These are phyloP conservation scores for Carposina sasakii DNA, from an alignment of 1,140 invertebrate species.

Conservation along the genomic window DNA sequence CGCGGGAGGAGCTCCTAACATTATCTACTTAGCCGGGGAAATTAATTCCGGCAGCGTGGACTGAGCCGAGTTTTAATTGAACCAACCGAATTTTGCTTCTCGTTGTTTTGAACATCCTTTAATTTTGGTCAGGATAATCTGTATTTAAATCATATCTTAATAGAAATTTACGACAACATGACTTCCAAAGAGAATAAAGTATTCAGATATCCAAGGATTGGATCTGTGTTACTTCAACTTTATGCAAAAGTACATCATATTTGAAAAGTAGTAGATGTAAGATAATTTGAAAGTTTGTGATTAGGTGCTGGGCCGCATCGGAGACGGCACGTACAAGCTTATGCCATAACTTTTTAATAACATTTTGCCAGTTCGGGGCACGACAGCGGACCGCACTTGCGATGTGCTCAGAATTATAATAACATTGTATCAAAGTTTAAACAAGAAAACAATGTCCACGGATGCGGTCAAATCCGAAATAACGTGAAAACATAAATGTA, in stretches of 20 bases:
- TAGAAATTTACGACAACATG: neutral
- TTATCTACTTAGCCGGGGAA: constrained; percentile 67
- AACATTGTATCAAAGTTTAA: constrained; percentile 36
- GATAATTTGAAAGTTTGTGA: constrained; percentile 55
- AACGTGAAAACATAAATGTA: too few species aligned
- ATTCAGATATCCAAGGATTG: too few species aligned
- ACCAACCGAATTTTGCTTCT: constrained; percentile 12
- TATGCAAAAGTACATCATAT: too few species aligned
- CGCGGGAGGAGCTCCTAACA: constrained; percentile 51
- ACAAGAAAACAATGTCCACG: constrained; percentile 31
- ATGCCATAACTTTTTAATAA: constrained; percentile 69
- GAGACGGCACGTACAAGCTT: constrained; percentile 54
- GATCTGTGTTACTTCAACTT: too few species aligned
- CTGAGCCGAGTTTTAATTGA: constrained; percentile 43
- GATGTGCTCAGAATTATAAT: constrained; percentile 56
- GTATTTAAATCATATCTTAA: constrained; percentile 3
- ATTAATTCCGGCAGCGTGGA: constrained; percentile 53
- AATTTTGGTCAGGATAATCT: neutral
- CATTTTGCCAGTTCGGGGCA: constrained; percentile 50
- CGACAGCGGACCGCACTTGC: constrained; percentile 39
- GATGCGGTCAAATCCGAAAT: too few species aligned
- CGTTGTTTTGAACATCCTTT: neutral
- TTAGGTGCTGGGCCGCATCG: constrained; percentile 35
- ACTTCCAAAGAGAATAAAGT: too few species aligned
- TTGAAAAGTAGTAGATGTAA: constrained; percentile 22